Percentiles rank a stretch among this genome's conserved stretches.
Evolutionary conservation across 2,888 invertebrate genomes (phyloP).

Genomic region (Cryptophagus acutangulus): DNA sequence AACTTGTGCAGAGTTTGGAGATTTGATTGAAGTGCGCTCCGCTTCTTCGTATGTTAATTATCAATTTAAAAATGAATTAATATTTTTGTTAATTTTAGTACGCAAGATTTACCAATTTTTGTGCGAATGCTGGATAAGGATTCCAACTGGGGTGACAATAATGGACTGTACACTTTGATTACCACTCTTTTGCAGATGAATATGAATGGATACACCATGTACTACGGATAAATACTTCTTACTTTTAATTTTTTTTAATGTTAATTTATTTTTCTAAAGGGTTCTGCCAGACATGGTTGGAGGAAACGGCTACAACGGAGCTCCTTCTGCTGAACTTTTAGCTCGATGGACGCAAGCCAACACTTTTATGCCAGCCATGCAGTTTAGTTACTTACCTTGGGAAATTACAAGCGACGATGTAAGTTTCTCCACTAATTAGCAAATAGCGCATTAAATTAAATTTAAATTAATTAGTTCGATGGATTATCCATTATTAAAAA

Average conservation of each 20-base stretch:
- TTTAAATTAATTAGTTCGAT: slow-evolving; percentile 41
- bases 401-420: slow-evolving; percentile 52
- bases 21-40: slow-evolving; percentile 66
- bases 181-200: slow-evolving; percentile 64
- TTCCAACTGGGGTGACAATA: slow-evolving; percentile 63
- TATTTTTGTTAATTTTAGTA: slow-evolving; percentile 43
- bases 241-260: slow-evolving; percentile 5
- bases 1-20: slow-evolving; percentile 56
- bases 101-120: slow-evolving; percentile 66
- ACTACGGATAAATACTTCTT: slow-evolving; percentile 15
- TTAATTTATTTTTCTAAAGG: slow-evolving; percentile 48
- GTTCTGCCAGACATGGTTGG: slow-evolving; percentile 79
- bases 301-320: slow-evolving; percentile 47
- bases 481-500: slow-evolving; percentile 59
- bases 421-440: slow-evolving; percentile 20
- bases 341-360: slow-evolving; percentile 77
- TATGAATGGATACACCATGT: slow-evolving; percentile 48
- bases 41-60: slow-evolving; percentile 53
- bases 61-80: background rate
- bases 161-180: slow-evolving; percentile 67
- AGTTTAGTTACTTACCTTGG: slow-evolving; percentile 79
- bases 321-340: slow-evolving; percentile 58
- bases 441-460: background rate
- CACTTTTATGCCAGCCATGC: slow-evolving; percentile 72
- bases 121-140: slow-evolving; percentile 76